These are phyloP conservation scores for Meles meles DNA, from an alignment of 2,113 vertebrate species.

Conservation along the genomic window DNA sequence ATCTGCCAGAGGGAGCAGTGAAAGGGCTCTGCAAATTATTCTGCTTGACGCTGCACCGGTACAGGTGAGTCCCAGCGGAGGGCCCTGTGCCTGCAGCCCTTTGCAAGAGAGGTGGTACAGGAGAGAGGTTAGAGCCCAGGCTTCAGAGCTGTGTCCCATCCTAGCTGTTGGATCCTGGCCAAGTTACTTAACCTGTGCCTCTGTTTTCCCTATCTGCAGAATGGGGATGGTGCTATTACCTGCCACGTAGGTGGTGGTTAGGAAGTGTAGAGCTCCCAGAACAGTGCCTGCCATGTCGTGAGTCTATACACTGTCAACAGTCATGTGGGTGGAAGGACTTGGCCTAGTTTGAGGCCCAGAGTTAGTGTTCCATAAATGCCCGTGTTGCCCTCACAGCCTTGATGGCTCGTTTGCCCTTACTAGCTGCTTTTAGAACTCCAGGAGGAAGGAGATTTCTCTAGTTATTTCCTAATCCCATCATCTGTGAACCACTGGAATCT, in stretches of 20 bases:
- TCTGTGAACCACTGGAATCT: not conserved
- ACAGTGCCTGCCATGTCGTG: not conserved
- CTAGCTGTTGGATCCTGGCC: not conserved
- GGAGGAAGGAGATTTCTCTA: not conserved
- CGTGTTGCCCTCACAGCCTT: not conserved
- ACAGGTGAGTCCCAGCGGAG: conserved; percentile 83
- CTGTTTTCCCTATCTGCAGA: not conserved
- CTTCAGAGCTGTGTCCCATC: not conserved
- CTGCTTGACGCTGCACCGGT: conserved; percentile 96
- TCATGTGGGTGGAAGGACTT: not conserved
- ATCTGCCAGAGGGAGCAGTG: conserved; percentile 91
- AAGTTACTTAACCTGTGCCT: not conserved
- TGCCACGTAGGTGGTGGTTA: not conserved
- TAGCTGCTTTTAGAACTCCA: not conserved
- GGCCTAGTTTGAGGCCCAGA: not conserved
- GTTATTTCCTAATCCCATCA: not conserved
- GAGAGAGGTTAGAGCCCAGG: not conserved
- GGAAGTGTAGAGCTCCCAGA: not conserved
- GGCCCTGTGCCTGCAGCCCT: not conserved
- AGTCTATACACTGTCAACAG: not conserved
- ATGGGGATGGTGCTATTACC: not conserved
- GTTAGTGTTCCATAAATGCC: not conserved
- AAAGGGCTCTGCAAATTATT: conserved; percentile 97
- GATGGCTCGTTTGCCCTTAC: not conserved
- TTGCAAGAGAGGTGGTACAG: not conserved